Conservation (phyloP, 2,797 vertebrate species). For the Chromis chromis region DNA sequence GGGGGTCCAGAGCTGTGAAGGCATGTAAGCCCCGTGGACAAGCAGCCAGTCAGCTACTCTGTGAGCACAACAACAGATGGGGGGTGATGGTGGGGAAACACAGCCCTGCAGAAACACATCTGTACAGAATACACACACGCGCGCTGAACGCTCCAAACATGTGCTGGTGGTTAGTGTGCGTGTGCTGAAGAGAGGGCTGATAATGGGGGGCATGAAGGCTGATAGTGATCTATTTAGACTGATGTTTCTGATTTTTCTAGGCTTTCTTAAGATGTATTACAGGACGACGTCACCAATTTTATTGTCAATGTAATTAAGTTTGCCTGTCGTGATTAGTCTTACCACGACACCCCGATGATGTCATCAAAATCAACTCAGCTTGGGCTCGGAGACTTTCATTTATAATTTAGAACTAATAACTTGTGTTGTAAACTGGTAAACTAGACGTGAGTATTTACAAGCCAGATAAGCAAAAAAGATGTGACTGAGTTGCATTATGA, state of each 20-base stretch:
- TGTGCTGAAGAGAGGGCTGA: not conserved
- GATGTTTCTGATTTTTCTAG: not conserved
- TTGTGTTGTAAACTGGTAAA: not conserved
- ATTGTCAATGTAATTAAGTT: too few relatives aligned
- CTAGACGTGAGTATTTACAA: not conserved
- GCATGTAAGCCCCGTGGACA: constrained; percentile 32
- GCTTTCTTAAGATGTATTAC: not conserved
- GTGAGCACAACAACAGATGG: constrained; percentile 59
- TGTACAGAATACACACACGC: constrained; percentile 10
- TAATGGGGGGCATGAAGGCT: not conserved
- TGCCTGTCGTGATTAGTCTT: too few relatives aligned
- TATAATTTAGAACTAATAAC: not conserved
- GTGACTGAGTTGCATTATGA: not conserved
- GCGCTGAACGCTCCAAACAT: constrained; percentile 24
- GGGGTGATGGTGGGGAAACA: constrained; percentile 1
- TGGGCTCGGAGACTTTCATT: not conserved
- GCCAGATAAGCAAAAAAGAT: not conserved
- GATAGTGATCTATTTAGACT: not conserved
- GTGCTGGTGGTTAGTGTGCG: constrained; percentile 26
- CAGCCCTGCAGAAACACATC: constrained; percentile 35
- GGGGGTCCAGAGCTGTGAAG: constrained; percentile 38
- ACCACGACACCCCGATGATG: not conserved
- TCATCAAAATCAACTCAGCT: not conserved
- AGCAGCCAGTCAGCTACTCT: constrained; percentile 35
- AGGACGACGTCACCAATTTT: not conserved